These are phyloP conservation scores for Phaethon lepturus DNA, from an alignment of 2,113 vertebrate species.

Conservation along the genomic window DNA sequence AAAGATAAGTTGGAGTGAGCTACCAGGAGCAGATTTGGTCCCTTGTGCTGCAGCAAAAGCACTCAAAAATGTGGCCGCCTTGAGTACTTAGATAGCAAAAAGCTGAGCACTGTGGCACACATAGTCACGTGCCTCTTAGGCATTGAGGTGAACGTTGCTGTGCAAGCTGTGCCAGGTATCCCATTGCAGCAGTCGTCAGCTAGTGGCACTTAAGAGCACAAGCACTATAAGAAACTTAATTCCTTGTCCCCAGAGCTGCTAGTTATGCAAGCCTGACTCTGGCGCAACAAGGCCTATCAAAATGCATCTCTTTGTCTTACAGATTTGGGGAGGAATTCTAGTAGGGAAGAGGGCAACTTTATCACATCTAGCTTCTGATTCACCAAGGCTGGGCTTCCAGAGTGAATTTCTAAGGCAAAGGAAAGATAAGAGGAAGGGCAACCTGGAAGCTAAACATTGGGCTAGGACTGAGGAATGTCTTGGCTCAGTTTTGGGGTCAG, in stretches of 20 bases:
- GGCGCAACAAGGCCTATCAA: background rate
- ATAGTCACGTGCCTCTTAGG: accelerated
- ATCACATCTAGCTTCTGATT: background rate
- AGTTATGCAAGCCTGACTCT: background rate
- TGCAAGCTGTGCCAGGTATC: background rate
- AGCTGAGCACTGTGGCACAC: background rate
- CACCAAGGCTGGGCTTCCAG: background rate
- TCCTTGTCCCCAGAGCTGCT: background rate
- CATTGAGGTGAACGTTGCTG: background rate
- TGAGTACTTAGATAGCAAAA: background rate
- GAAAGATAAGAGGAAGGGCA: background rate
- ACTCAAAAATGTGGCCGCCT: background rate
- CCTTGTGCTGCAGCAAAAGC: background rate
- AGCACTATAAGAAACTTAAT: background rate
- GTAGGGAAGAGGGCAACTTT: background rate
- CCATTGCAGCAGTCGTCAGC: background rate
- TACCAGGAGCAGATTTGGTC: background rate
- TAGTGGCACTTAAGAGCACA: background rate
- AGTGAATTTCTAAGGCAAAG: background rate
- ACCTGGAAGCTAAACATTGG: background rate
- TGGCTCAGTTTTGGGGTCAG: background rate
- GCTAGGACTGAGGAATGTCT: background rate
- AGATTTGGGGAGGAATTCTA: background rate
- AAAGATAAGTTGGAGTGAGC: background rate
- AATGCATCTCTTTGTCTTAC: background rate